phyloP scores from a whole-genome alignment of 2,113 vertebrate genomes.

The Lycaon pictus region DNA sequence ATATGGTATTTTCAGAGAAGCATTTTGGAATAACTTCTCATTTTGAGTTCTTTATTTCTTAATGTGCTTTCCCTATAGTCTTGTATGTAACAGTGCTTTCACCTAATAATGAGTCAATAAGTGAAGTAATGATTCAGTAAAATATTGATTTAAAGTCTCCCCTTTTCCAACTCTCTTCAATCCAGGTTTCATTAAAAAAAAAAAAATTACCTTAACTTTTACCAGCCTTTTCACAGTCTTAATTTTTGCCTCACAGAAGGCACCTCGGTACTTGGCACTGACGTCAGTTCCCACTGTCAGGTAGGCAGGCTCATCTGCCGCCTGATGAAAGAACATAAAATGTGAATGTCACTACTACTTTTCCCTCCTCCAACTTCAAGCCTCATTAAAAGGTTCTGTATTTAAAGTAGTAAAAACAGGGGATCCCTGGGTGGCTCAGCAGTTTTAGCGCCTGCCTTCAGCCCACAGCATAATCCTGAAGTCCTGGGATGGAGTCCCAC shows the following conservation, averaged over 20 bases:
- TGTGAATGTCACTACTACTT: background rate
- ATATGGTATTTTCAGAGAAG: background rate
- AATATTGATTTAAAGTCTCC: background rate
- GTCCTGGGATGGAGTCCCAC: no score
- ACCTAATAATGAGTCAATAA: background rate
- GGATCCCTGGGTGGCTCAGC: no score
- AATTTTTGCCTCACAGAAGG: slow-evolving; percentile 99
- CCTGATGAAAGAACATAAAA: slow-evolving; percentile 85
- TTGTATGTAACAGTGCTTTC: background rate
- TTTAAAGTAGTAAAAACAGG: background rate
- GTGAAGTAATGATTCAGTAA: background rate
- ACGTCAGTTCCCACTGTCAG: slow-evolving; percentile 99
- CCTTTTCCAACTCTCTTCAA: background rate
- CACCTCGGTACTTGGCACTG: slow-evolving; percentile 99
- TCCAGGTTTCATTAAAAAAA: background rate
- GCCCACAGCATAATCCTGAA: no score
- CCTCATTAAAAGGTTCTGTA: background rate
- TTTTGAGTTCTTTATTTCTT: slow-evolving; percentile 38
- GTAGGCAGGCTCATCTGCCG: slow-evolving; percentile 99
- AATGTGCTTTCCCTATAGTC: background rate
- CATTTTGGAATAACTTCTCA: slow-evolving; percentile 58
- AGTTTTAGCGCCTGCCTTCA: no score
- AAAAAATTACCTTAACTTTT: slow-evolving; percentile 95
- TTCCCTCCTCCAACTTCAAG: background rate
- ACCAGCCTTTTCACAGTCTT: slow-evolving; percentile 98